phyloP scores from a whole-genome alignment of 2,888 invertebrate species.

The Zonitis immaculata region DNA sequence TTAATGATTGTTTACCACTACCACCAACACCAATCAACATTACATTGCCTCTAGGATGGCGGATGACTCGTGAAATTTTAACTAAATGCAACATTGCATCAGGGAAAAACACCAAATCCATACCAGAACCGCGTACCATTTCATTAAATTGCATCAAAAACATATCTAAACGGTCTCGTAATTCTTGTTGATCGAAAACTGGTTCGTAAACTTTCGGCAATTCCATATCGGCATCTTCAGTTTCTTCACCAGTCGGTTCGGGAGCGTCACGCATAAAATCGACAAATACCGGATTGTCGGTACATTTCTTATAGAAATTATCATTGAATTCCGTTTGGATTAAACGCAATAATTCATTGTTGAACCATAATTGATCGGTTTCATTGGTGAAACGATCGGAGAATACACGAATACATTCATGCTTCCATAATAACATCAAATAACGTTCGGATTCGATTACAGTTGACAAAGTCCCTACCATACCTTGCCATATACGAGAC shows the following conservation, averaged over 20 bases:
- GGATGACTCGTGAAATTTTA: constrained; percentile 77
- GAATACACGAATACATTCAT: constrained; percentile 81
- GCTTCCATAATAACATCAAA: constrained; percentile 77
- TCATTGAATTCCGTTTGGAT: constrained; percentile 56
- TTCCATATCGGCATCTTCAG: constrained; percentile 69
- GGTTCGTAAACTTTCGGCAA: constrained; percentile 88
- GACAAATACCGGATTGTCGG: constrained; percentile 76
- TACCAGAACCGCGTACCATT: constrained; percentile 63
- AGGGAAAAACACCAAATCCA: constrained; percentile 84
- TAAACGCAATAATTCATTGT: constrained; percentile 57
- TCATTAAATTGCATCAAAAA: constrained; percentile 77
- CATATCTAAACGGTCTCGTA: constrained; percentile 60
- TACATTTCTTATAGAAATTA: constrained; percentile 69
- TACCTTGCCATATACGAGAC: constrained; percentile 89
- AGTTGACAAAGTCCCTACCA: constrained; percentile 63
- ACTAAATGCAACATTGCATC: constrained; percentile 83
- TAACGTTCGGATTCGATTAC: constrained; percentile 51
- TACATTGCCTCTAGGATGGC: constrained; percentile 77
- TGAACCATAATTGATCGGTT: constrained; percentile 69
- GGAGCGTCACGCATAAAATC: constrained; percentile 79
- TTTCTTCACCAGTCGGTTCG: constrained; percentile 78
- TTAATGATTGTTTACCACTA: constrained; percentile 86
- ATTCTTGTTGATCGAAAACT: constrained; percentile 73
- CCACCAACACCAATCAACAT: constrained; percentile 87
- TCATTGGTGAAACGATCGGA: constrained; percentile 66